A percentile compares a stretch with the other conserved stretches of the same genome.
These are phyloP conservation scores for Pocillopora meandrina DNA, from an alignment of 92 coral and sea anemone species.

Conservation along the genomic window DNA sequence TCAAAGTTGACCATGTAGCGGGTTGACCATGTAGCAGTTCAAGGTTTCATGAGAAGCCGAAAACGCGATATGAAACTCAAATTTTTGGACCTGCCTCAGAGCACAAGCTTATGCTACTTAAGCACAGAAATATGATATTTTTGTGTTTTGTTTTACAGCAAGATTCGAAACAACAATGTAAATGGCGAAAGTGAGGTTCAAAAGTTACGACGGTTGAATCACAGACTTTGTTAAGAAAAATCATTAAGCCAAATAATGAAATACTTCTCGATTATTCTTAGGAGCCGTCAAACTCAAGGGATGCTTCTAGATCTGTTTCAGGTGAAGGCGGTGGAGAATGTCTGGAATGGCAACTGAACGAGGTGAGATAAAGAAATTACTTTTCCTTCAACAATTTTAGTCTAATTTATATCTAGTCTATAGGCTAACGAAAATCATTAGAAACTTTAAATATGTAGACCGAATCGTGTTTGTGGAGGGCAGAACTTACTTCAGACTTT, in stretches of 20 bases:
- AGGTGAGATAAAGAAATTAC: conserved; percentile 43
- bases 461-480: no score
- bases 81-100: neutral
- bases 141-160: neutral
- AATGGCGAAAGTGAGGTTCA: neutral
- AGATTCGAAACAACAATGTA: neutral
- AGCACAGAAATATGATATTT: neutral
- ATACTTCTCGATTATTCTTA: neutral
- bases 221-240: neutral
- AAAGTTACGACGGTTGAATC: neutral
- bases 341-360: conserved; percentile 58
- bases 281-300: conserved; percentile 26
- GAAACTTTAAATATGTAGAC: no score
- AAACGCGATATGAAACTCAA: neutral
- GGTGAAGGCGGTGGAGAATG: conserved; percentile 25
- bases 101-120: neutral
- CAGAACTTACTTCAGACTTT: no score
- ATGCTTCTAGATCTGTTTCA: conserved; percentile 6
- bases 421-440: no score
- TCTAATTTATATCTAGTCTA: neutral
- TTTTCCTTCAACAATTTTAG: neutral
- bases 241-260: neutral
- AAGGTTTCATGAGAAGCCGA: neutral
- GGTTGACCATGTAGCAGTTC: neutral
- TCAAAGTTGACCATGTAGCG: no score